A percentile compares a stretch with the other conserved stretches of the same genome.
phyloP scores from a whole-genome alignment of 1,140 invertebrate genomes.

The Pseudomyrmex flavicornis region DNA sequence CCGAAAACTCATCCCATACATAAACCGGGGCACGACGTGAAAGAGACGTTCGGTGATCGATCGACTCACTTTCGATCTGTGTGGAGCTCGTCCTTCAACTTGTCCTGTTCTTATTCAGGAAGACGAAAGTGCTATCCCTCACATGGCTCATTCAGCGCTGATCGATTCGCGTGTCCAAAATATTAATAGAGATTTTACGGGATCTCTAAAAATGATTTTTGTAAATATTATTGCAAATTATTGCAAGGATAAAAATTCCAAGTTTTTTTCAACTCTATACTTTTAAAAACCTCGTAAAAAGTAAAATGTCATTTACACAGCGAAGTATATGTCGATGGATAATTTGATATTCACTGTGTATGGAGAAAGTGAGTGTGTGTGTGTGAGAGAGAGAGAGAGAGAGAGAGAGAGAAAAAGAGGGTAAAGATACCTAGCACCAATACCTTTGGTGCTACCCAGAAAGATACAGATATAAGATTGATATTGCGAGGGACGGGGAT shows the following conservation, averaged over 20 bases:
- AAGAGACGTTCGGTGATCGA: conserved; percentile 37
- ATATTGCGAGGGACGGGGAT: conserved; percentile 6
- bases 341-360: conserved; percentile 62
- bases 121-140: not conserved
- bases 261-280: not conserved
- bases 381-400: no score
- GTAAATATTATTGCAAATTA: conserved; percentile 21
- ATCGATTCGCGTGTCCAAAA: not conserved
- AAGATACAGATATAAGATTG: not conserved
- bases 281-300: not conserved
- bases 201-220: not conserved
- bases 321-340: conserved; percentile 42
- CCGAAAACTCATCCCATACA: conserved; percentile 20
- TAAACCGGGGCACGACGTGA: conserved; percentile 18
- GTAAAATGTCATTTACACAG: conserved; percentile 19
- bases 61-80: conserved; percentile 50
- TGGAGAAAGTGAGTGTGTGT: not conserved
- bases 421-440: no score
- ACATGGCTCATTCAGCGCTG: not conserved
- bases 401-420: not conserved
- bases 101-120: not conserved
- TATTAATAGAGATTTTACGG: not conserved
- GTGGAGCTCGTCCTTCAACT: conserved; percentile 11
- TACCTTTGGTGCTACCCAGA: conserved; percentile 5
- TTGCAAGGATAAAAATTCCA: not conserved